A percentile compares a stretch with the other conserved stretches of the same genome.
Conservation (phyloP, 2,888 invertebrate genomes). For the Pharmacophagus antenor region DNA sequence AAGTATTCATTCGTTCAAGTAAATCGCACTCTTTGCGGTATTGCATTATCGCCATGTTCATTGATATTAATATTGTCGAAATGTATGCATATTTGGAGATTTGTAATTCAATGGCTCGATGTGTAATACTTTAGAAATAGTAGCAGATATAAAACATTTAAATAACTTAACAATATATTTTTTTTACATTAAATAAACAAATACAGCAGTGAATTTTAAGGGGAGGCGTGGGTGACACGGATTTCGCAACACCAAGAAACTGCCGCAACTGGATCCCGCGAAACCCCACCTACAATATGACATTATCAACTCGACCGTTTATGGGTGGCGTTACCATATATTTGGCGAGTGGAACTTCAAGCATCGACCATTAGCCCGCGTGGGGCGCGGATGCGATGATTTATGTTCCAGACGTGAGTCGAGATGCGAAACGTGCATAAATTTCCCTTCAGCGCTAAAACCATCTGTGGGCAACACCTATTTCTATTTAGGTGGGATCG, state of each 20-base stretch:
- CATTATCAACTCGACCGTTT: constrained; percentile 22
- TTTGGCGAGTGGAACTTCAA: constrained; percentile 17
- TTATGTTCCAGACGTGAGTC: constrained; percentile 13
- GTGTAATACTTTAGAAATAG: too few species aligned
- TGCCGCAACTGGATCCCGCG: constrained; percentile 25
- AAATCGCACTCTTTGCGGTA: too few species aligned
- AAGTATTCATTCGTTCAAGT: too few species aligned
- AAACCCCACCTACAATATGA: constrained; percentile 24
- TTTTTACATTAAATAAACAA: constrained; percentile 2
- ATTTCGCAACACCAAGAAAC: constrained; percentile 27
- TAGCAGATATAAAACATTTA: too few species aligned
- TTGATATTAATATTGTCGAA: too few species aligned
- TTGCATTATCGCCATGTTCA: too few species aligned
- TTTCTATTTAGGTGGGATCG: constrained; percentile 10
- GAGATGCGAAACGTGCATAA: constrained; percentile 12
- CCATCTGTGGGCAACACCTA: constrained; percentile 3
- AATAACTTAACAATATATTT: too few species aligned
- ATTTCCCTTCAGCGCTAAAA: constrained; percentile 14
- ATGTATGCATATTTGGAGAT: too few species aligned
- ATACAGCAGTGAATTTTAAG: background rate
- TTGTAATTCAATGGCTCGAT: too few species aligned
- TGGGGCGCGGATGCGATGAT: constrained; percentile 6
- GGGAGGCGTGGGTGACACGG: constrained; percentile 27
- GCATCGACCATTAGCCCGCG: constrained; percentile 16
- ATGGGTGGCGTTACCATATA: constrained; percentile 7